phyloP scores from a whole-genome alignment of 2,797 vertebrate genomes.

The Bucorvus abyssinicus region DNA sequence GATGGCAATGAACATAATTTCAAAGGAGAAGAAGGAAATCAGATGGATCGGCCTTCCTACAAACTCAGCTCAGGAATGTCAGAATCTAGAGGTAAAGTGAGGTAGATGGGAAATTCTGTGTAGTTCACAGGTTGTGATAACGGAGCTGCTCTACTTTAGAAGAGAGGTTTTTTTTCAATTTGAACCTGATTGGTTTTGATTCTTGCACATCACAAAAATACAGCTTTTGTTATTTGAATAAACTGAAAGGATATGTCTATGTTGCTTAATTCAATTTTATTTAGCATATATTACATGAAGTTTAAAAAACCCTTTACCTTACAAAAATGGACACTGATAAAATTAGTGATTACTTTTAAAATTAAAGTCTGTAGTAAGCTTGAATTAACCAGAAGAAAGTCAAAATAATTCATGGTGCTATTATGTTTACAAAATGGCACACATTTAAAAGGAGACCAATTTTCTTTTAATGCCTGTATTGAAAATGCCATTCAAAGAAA shows the following conservation, averaged over 20 bases:
- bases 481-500: neutral
- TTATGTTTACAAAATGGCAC: neutral
- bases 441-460: neutral
- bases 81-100: slow-evolving; percentile 82
- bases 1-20: slow-evolving; percentile 93
- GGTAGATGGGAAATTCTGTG: neutral
- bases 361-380: neutral
- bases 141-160: neutral
- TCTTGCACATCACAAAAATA: neutral
- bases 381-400: neutral
- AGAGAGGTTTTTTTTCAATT: rapidly evolving
- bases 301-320: neutral
- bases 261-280: neutral
- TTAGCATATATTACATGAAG: neutral
- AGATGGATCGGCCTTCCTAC: slow-evolving; percentile 88
- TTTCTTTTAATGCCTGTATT: neutral
- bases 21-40: slow-evolving; percentile 90
- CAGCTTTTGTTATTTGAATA: neutral
- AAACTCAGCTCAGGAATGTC: slow-evolving; percentile 88
- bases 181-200: neutral
- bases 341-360: neutral
- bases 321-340: neutral
- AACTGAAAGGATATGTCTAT: neutral
- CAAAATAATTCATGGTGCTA: neutral
- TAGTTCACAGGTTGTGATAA: neutral